A percentile compares a stretch with the other conserved stretches of the same genome.
phyloP scores from a whole-genome alignment of 2,113 vertebrate species.

The Noturus placidus region DNA sequence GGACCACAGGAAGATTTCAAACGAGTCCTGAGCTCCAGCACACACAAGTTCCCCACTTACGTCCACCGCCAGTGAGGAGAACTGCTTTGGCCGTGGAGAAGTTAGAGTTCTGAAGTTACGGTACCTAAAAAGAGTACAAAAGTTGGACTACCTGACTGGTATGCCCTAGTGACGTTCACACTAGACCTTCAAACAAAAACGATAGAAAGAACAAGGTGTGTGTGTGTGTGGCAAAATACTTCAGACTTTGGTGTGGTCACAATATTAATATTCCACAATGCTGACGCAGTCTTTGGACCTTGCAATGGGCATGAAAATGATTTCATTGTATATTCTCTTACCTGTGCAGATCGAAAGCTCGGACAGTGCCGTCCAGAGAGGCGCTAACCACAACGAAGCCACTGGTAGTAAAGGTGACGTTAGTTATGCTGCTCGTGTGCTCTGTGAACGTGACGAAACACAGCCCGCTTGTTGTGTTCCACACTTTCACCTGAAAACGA shows the following conservation, averaged over 20 bases:
- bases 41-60: conserved; percentile 88
- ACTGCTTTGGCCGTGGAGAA: conserved; percentile 87
- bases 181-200: not conserved
- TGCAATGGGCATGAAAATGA: not conserved
- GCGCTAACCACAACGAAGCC: conserved; percentile 90
- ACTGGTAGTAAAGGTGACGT: conserved; percentile 82
- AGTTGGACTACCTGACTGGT: not conserved
- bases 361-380: conserved; percentile 91
- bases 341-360: conserved; percentile 96
- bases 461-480: conserved; percentile 90
- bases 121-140: conserved; percentile 71
- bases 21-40: conserved; percentile 93
- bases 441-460: conserved; percentile 97
- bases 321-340: conserved; percentile 50
- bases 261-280: not conserved
- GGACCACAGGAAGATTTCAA: conserved; percentile 97
- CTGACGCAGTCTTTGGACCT: not conserved
- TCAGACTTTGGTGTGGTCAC: not conserved
- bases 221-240: too few relatives aligned
- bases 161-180: not conserved
- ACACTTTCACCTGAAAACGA: conserved; percentile 87
- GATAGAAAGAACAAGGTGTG: too few relatives aligned
- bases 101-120: conserved; percentile 96
- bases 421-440: conserved; percentile 85
- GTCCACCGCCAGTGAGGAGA: conserved; percentile 89